Conservation (phyloP, 2,113 vertebrate species). For the Dasyprocta punctata region DNA sequence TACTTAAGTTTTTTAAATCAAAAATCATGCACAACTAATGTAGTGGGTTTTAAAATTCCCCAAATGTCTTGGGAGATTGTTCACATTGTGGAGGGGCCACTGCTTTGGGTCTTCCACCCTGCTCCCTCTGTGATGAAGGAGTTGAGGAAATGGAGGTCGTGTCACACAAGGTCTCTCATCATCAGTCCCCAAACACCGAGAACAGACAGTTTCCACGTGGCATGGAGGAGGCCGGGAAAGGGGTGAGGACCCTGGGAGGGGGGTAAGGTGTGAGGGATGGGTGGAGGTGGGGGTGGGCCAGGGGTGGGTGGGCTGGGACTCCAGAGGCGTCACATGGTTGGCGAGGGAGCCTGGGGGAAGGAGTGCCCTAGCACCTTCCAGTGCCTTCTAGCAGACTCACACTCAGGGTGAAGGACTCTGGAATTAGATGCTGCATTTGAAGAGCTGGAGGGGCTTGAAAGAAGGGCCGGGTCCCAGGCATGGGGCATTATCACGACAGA, state of each 20-base stretch:
- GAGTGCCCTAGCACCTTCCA: no score
- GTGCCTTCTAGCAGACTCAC: not conserved
- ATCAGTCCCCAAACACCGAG: not conserved
- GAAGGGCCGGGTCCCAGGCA: not conserved
- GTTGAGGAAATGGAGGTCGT: no score
- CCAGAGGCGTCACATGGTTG: no score
- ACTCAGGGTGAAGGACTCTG: not conserved
- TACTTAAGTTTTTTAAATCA: not conserved
- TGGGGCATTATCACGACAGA: not conserved
- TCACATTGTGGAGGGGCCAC: not conserved
- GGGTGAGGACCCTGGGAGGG: fast-evolving
- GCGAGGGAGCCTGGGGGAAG: no score
- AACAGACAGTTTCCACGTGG: not conserved
- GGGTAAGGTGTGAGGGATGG: no score
- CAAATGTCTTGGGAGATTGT: not conserved
- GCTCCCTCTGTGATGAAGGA: no score
- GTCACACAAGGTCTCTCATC: not conserved
- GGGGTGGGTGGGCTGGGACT: not conserved
- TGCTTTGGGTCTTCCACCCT: fast-evolving
- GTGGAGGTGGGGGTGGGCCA: fast-evolving
- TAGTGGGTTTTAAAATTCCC: not conserved
- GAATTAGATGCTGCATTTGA: not conserved
- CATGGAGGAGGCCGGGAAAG: not conserved
- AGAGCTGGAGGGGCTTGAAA: not conserved
- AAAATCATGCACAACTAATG: not conserved